A percentile compares a stretch with the other conserved stretches of the same genome.
Conservation (phyloP, 2,888 invertebrate species). For the Chloroclysta siterata region DNA sequence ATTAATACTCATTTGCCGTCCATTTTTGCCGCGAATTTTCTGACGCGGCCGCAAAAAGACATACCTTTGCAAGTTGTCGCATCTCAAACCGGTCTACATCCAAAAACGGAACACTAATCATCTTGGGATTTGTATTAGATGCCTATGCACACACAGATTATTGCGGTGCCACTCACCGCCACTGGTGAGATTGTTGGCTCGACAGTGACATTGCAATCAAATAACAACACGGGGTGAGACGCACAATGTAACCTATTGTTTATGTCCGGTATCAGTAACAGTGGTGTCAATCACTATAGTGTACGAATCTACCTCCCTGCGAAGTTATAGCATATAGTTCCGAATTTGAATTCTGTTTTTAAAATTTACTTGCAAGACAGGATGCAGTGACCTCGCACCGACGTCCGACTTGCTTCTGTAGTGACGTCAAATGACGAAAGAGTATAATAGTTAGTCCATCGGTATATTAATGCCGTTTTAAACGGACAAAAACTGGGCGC, state of each 20-base stretch:
- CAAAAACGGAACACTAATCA: conserved; percentile 55
- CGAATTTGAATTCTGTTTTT: conserved; percentile 5
- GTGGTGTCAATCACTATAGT: conserved; percentile 9
- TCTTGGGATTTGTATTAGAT: conserved; percentile 26
- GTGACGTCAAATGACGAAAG: conserved; percentile 60
- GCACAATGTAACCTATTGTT: conserved; percentile 24
- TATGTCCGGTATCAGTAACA: conserved; percentile 3
- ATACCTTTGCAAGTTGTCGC: conserved; percentile 51
- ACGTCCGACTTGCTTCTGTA: conserved; percentile 22
- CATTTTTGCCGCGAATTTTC: conserved; percentile 75
- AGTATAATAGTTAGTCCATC: conserved; percentile 68
- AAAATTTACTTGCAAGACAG: conserved; percentile 6
- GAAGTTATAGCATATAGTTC: not conserved
- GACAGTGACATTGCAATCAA: conserved; percentile 21
- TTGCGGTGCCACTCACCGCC: not conserved
- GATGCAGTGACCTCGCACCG: conserved; percentile 24
- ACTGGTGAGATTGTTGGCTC: conserved; percentile 21
- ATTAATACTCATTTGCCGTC: conserved; percentile 83
- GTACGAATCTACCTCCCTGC: not conserved
- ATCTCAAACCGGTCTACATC: conserved; percentile 53
- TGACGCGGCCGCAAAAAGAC: conserved; percentile 65
- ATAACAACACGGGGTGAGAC: conserved; percentile 29
- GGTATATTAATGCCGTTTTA: conserved; percentile 69
- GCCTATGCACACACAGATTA: conserved; percentile 11
- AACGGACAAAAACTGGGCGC: conserved; percentile 74